phyloP scores from a whole-genome alignment of 2,888 invertebrate genomes.

The Ernsta delagoae region DNA sequence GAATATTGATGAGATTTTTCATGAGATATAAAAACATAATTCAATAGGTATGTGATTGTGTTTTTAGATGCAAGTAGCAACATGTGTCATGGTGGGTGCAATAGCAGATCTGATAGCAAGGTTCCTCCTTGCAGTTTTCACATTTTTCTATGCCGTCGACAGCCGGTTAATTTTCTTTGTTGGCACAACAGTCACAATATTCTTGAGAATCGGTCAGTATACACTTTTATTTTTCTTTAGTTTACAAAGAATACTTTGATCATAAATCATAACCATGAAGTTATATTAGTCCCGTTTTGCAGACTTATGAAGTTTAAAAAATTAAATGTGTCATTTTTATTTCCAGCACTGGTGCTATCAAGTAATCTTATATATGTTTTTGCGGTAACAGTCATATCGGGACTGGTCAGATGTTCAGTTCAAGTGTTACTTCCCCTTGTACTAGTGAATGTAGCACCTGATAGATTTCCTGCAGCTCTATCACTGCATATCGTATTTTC shows the following conservation, averaged over 20 bases:
- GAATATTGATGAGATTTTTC: no score
- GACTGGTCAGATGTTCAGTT: slow-evolving; percentile 88
- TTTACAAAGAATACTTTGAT: no score
- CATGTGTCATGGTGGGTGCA: slow-evolving; percentile 88
- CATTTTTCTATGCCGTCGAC: slow-evolving; percentile 85
- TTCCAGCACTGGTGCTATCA: slow-evolving; percentile 69
- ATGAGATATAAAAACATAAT: no score
- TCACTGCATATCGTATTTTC: slow-evolving; percentile 90
- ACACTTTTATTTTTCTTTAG: not conserved
- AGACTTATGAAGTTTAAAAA: no score
- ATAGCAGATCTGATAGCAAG: slow-evolving; percentile 88
- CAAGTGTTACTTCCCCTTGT: slow-evolving; percentile 90
- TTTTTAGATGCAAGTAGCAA: slow-evolving; percentile 86
- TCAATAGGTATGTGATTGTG: no score
- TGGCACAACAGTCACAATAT: slow-evolving; percentile 87
- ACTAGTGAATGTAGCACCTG: slow-evolving; percentile 87
- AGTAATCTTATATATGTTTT: slow-evolving; percentile 82
- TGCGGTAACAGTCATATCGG: slow-evolving; percentile 85
- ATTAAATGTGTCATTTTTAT: slow-evolving; percentile 3
- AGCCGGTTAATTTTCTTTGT: slow-evolving; percentile 87
- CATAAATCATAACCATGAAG: no score
- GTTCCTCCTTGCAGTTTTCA: slow-evolving; percentile 86
- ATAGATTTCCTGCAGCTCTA: slow-evolving; percentile 89
- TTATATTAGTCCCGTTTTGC: no score
- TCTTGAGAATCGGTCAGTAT: slow-evolving; percentile 87